A percentile compares a stretch with the other conserved stretches of the same genome.
phyloP scores from a whole-genome alignment of 2,797 vertebrate genomes.

The Gadopsis bispinosus region DNA sequence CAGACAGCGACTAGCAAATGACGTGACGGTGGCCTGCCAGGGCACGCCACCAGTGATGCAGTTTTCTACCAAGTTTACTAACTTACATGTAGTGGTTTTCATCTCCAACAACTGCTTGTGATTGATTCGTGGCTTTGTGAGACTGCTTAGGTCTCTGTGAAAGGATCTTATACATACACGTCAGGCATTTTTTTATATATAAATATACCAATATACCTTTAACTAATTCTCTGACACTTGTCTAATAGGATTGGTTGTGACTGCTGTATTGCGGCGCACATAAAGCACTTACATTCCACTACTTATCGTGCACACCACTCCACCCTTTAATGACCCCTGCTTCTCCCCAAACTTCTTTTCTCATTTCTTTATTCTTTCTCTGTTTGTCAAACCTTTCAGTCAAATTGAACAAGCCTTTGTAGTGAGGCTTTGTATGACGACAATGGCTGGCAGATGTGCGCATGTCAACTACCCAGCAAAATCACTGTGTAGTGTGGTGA shows the following conservation, averaged over 20 bases:
- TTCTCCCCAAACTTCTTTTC: conserved; percentile 2
- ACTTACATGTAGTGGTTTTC: conserved; percentile 80
- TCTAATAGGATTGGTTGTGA: conserved; percentile 83
- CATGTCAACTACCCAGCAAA: background rate
- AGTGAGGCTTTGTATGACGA: conserved; percentile 21
- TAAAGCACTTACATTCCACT: conserved; percentile 76
- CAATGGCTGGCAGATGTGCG: conserved; percentile 8
- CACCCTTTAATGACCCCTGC: conserved; percentile 13
- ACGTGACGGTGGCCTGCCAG: conserved; percentile 50
- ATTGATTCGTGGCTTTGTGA: conserved; percentile 82
- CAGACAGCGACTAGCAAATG: conserved; percentile 17
- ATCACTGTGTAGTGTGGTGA: background rate
- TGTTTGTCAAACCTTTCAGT: conserved; percentile 47
- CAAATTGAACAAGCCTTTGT: conserved; percentile 48
- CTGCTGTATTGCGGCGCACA: conserved; percentile 73
- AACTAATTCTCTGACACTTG: conserved; percentile 79
- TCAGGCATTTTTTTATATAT: conserved; percentile 77
- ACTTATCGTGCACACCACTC: conserved; percentile 55
- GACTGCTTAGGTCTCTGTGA: conserved; percentile 81
- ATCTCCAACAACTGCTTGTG: conserved; percentile 79
- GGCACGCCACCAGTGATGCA: conserved; percentile 50
- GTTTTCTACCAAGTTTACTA: conserved; percentile 72
- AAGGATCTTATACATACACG: conserved; percentile 81
- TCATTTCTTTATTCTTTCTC: conserved; percentile 13
- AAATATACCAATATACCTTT: conserved; percentile 43